Evolutionary conservation across 2,888 invertebrate genomes (phyloP).

Genomic region (Metellina segmentata): DNA sequence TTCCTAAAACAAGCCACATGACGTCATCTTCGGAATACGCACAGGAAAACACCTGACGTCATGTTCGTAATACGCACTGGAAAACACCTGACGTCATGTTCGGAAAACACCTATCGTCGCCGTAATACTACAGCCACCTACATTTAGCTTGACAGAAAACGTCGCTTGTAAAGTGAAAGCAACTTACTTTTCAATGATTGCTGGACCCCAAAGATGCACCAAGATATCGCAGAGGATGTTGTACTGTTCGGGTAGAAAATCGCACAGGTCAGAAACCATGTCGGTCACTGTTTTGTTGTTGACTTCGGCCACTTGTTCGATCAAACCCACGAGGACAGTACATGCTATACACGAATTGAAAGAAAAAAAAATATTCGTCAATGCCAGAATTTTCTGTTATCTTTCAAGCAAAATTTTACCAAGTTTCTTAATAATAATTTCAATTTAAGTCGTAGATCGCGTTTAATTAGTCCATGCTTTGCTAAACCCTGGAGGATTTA

Average conservation of each 20-base stretch:
- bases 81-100: too few species aligned
- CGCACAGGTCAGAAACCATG: slow-evolving; percentile 69
- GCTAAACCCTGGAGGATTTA: neutral
- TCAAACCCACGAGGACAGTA: slow-evolving; percentile 65
- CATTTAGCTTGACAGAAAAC: too few species aligned
- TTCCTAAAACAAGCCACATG: too few species aligned
- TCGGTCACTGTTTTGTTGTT: slow-evolving; percentile 70
- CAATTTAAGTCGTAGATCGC: too few species aligned
- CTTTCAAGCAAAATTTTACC: neutral
- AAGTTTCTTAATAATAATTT: neutral
- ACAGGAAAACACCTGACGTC: too few species aligned
- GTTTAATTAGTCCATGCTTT: too few species aligned
- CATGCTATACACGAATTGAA: slow-evolving; percentile 48
- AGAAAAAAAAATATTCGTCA: slow-evolving; percentile 5
- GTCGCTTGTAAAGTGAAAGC: neutral
- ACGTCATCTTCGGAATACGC: too few species aligned
- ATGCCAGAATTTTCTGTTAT: neutral
- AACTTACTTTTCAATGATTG: slow-evolving; percentile 76
- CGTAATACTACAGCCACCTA: too few species aligned
- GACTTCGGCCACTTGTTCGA: slow-evolving; percentile 72
- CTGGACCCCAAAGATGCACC: slow-evolving; percentile 70
- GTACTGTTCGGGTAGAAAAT: slow-evolving; percentile 56
- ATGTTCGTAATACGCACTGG: too few species aligned
- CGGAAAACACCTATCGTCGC: too few species aligned
- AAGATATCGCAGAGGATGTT: slow-evolving; percentile 69